Conservation (phyloP, 2,113 vertebrate genomes). For the Phyllopteryx taeniolatus region DNA sequence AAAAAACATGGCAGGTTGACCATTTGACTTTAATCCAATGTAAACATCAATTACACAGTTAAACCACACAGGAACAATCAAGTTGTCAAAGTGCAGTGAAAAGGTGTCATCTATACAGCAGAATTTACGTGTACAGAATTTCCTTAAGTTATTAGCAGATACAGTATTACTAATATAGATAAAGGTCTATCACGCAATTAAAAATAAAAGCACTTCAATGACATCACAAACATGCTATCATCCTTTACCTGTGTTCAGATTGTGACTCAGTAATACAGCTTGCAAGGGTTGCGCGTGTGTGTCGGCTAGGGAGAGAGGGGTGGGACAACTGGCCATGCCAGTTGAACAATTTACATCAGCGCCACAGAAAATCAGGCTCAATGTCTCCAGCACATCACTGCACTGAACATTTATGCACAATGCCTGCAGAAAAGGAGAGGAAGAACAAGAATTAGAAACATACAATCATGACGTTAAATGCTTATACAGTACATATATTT, state of each 20-base stretch:
- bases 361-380: slow-evolving; percentile 90
- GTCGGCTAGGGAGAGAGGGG: slow-evolving; percentile 77
- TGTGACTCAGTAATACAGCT: slow-evolving; percentile 86
- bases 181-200: not conserved
- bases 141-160: not conserved
- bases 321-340: slow-evolving; percentile 72
- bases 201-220: not conserved
- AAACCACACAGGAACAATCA: not conserved
- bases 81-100: not conserved
- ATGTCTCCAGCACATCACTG: slow-evolving; percentile 86
- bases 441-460: not conserved
- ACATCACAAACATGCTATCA: not conserved
- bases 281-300: slow-evolving; percentile 82
- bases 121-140: not conserved
- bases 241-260: slow-evolving; percentile 81
- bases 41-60: not conserved
- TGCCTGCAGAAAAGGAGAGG: slow-evolving; percentile 70
- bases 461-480: not conserved
- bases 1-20: not conserved
- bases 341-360: slow-evolving; percentile 83
- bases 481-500: not conserved
- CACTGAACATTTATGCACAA: slow-evolving; percentile 87
- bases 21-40: not conserved
- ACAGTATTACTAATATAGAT: not conserved
- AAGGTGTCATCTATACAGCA: not conserved